A percentile compares a stretch with the other conserved stretches of the same genome.
Conservation (phyloP, 2,888 invertebrate species). For the Alsophila aescularia region DNA sequence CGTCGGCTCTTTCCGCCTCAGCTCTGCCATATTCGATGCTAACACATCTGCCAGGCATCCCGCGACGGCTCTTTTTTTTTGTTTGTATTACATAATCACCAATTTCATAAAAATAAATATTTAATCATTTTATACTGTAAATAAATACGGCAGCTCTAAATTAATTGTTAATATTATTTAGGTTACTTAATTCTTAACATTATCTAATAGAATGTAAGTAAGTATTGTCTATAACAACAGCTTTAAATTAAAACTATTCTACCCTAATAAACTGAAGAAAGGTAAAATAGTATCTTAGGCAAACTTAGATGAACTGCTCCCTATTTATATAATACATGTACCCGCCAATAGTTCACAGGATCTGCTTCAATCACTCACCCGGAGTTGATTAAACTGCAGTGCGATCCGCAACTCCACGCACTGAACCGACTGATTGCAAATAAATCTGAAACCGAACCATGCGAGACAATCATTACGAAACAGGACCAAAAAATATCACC, state of each 20-base stretch:
- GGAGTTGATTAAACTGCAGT: conserved; percentile 52
- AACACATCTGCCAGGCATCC: no score
- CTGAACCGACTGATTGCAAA: conserved; percentile 49
- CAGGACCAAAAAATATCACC: conserved; percentile 1
- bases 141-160: no score
- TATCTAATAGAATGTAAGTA: no score
- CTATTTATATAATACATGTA: not conserved
- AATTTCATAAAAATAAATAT: no score
- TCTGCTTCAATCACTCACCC: conserved; percentile 41
- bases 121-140: no score
- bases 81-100: no score
- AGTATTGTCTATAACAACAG: not conserved
- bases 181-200: no score
- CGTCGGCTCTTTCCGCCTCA: no score
- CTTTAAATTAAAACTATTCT: not conserved
- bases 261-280: not conserved
- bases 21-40: no score
- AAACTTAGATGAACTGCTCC: not conserved
- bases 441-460: conserved; percentile 43
- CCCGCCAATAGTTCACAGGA: conserved; percentile 24
- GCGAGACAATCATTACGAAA: conserved; percentile 10
- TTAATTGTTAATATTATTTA: no score
- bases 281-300: not conserved
- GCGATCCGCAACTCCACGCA: conserved; percentile 56
- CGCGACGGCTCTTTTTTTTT: no score